phyloP scores from a whole-genome alignment of 2,113 vertebrate species.

The Nerophis ophidion region DNA sequence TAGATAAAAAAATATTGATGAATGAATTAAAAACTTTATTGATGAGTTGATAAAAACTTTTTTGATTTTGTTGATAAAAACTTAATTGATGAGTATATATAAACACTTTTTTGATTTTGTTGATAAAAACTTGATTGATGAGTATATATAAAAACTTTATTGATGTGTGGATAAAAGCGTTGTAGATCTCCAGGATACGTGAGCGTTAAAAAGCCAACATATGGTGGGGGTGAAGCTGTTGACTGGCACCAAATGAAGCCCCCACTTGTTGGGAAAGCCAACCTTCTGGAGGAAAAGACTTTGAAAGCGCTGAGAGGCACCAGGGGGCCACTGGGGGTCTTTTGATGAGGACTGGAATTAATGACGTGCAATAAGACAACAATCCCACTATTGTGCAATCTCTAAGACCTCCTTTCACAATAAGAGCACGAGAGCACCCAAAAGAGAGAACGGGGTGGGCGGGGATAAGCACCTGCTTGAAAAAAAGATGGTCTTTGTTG shows the following conservation, averaged over 20 bases:
- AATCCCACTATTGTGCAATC: conserved; percentile 85
- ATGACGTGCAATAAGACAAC: conserved; percentile 92
- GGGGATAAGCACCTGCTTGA: not conserved
- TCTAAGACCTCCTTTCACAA: conserved; percentile 85
- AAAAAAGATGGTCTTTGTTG: no score
- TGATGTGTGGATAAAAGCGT: no score
- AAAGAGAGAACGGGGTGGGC: not conserved
- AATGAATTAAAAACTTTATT: no score
- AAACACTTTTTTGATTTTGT: no score
- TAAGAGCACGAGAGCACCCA: conserved; percentile 49
- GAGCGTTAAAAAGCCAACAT: not conserved
- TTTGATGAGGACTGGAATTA: conserved; percentile 88
- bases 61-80: not conserved
- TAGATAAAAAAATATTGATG: no score
- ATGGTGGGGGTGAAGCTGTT: not conserved
- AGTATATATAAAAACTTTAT: no score
- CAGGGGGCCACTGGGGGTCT: not conserved
- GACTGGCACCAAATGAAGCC: not conserved
- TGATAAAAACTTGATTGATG: no score
- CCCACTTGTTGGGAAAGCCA: not conserved
- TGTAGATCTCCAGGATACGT: not conserved
- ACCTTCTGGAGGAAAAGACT: conserved; percentile 6
- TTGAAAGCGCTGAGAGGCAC: not conserved
- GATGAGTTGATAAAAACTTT: no score
- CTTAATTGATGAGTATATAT: not conserved